These are phyloP conservation scores for Trochalopteron elliotii DNA, from an alignment of 2,113 vertebrate species.

Conservation along the genomic window DNA sequence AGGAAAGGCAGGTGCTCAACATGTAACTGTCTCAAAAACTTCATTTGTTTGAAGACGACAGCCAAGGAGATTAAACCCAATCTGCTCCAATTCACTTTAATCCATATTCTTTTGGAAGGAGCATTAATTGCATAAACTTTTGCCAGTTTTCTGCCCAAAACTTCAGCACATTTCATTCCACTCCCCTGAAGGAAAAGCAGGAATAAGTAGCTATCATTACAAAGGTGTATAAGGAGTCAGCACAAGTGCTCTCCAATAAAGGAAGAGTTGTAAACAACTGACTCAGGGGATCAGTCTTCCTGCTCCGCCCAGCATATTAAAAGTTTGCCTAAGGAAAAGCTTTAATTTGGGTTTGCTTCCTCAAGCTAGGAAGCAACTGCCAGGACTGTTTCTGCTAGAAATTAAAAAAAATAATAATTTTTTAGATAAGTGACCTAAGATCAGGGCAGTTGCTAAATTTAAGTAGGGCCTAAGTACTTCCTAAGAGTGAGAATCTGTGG, in stretches of 20 bases:
- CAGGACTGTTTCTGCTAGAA: background rate
- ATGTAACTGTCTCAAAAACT: background rate
- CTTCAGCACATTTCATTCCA: background rate
- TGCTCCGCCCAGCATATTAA: background rate
- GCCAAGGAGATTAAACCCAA: conserved; percentile 23
- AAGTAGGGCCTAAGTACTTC: background rate
- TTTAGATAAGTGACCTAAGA: background rate
- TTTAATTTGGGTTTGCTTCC: background rate
- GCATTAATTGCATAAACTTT: background rate
- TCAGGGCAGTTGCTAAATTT: background rate
- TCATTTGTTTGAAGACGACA: conserved; percentile 9
- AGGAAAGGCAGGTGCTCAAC: conserved; percentile 25
- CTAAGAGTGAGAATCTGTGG: background rate
- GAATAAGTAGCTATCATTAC: background rate
- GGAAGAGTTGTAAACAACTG: conserved; percentile 9
- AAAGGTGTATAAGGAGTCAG: background rate
- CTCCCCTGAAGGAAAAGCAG: conserved; percentile 11
- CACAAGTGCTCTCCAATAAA: background rate
- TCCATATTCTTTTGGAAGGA: background rate
- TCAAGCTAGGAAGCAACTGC: background rate
- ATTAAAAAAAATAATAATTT: background rate
- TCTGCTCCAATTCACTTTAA: conserved; percentile 21
- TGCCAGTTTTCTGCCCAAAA: conserved; percentile 32
- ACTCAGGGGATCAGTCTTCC: conserved; percentile 25
- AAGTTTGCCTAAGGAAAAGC: conserved; percentile 39